Conservation (phyloP, 1,140 invertebrate species). For the Pseudomyrmex cubaensis region DNA sequence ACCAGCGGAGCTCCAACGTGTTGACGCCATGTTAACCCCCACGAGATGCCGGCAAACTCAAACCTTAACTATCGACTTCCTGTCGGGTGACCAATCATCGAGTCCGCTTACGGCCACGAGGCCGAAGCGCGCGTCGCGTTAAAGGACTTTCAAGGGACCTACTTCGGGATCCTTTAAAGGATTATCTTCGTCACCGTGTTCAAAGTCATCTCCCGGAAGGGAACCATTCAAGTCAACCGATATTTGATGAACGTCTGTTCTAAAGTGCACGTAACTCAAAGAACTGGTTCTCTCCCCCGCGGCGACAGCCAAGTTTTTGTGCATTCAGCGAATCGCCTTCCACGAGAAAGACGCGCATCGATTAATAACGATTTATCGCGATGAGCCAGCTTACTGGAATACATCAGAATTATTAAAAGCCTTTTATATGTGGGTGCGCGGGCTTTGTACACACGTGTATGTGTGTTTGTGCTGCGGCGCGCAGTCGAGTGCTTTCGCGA, state of each 20-base stretch:
- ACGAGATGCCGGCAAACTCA: constrained; percentile 34
- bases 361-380: constrained; percentile 66
- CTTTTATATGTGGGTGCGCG: neutral
- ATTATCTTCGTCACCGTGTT: constrained; percentile 50
- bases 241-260: constrained; percentile 53
- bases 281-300: constrained; percentile 1
- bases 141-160: constrained; percentile 43
- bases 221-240: constrained; percentile 53
- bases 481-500: constrained; percentile 29
- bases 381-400: constrained; percentile 26
- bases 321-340: constrained; percentile 56
- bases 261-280: constrained; percentile 6
- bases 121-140: constrained; percentile 35
- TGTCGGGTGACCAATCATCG: constrained; percentile 51
- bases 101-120: constrained; percentile 52
- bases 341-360: constrained; percentile 20
- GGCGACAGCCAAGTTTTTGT: constrained; percentile 44
- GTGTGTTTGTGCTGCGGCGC: neutral
- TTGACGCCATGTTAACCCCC: constrained; percentile 6
- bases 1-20: neutral
- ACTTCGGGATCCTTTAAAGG: constrained; percentile 58
- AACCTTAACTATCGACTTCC: constrained; percentile 44
- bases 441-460: neutral
- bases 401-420: constrained; percentile 51
- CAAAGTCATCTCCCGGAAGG: constrained; percentile 37